Conservation (phyloP, 2,888 invertebrate species). For the Himalopsyche anomala region DNA sequence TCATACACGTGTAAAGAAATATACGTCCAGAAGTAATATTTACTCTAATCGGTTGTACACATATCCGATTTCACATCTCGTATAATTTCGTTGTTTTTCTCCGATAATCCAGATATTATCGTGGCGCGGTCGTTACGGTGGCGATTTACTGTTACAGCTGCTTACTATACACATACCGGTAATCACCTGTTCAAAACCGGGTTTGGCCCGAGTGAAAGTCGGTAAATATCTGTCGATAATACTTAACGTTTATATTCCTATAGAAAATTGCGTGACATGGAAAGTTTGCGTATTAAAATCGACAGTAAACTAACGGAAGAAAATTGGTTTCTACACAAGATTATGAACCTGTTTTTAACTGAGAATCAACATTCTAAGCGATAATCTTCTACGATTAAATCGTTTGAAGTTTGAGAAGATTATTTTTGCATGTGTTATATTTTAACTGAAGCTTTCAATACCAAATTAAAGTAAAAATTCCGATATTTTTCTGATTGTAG, state of each 20-base stretch:
- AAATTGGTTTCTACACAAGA: not conserved
- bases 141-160: not conserved
- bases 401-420: too few relatives aligned
- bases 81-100: constrained; percentile 24
- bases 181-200: not conserved
- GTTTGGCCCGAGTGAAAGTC: constrained; percentile 13
- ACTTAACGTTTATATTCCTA: not conserved
- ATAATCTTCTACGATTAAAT: too few relatives aligned
- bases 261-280: constrained; percentile 22
- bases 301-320: not conserved
- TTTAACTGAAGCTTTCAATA: too few relatives aligned
- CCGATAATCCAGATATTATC: constrained; percentile 35
- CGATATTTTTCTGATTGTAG: too few relatives aligned
- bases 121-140: not conserved
- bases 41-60: too few relatives aligned
- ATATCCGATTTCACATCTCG: constrained; percentile 16
- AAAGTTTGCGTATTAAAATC: constrained; percentile 2
- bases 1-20: too few relatives aligned
- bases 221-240: not conserved
- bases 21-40: too few relatives aligned
- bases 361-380: too few relatives aligned
- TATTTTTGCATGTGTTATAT: too few relatives aligned
- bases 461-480: too few relatives aligned
- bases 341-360: not conserved
- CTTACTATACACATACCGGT: not conserved